Percentiles rank a stretch among this genome's conserved stretches.
These are phyloP conservation scores for Ursus arctos DNA, from an alignment of 2,113 vertebrate genomes.

Conservation along the genomic window DNA sequence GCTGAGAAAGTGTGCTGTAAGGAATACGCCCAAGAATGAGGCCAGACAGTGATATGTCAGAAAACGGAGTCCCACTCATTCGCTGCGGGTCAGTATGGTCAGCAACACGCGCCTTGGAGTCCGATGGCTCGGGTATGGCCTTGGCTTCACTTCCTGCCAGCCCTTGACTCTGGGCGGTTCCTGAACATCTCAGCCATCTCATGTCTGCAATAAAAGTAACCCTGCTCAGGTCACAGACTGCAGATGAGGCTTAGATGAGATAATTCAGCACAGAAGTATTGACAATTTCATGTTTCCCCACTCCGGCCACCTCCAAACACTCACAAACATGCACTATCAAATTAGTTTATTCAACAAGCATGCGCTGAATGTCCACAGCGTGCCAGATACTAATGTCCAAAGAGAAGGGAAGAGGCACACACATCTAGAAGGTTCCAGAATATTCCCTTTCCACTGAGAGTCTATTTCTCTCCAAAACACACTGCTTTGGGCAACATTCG, in stretches of 20 bases:
- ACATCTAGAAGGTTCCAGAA: conserved; percentile 22
- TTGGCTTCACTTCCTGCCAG: not conserved
- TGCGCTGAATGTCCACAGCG: not conserved
- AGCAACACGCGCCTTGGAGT: not conserved
- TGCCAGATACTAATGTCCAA: not conserved
- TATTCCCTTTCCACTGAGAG: not conserved
- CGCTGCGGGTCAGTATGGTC: rapidly evolving
- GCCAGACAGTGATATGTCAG: not conserved
- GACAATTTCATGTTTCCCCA: rapidly evolving
- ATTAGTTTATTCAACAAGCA: not conserved
- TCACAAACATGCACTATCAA: not conserved
- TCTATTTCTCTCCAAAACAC: not conserved
- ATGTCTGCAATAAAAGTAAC: not conserved
- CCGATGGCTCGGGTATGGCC: rapidly evolving
- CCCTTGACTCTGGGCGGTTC: not conserved
- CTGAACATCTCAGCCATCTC: not conserved
- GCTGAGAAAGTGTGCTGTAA: not conserved
- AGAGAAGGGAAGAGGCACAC: not conserved
- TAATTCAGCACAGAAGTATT: not conserved
- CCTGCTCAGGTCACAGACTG: not conserved
- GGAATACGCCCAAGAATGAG: not conserved
- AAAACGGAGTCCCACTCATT: not conserved
- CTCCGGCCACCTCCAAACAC: no score
- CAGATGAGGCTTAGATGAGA: not conserved
- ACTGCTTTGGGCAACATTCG: not conserved